A percentile compares a stretch with the other conserved stretches of the same genome.
Conservation (phyloP, 2,113 vertebrate genomes). For the Aldabrachelys gigantea region DNA sequence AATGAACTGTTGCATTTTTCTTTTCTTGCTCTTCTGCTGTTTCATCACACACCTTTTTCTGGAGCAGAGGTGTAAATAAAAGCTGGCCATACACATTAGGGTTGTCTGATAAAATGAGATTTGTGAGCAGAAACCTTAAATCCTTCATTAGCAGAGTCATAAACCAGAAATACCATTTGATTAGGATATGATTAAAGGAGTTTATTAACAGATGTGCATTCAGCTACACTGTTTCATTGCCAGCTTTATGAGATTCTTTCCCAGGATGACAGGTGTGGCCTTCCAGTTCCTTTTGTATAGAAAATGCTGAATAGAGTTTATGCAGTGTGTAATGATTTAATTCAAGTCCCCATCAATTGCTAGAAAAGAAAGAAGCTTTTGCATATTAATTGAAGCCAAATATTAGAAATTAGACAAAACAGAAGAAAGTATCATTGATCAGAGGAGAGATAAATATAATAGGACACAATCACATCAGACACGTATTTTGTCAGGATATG, state of each 20-base stretch:
- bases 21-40: background rate
- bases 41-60: constrained; percentile 48
- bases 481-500: constrained; percentile 77
- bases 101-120: constrained; percentile 68
- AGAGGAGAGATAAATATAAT: constrained; percentile 67
- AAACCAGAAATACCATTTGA: constrained; percentile 74
- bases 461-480: constrained; percentile 70
- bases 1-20: constrained; percentile 3
- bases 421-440: constrained; percentile 44
- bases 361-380: constrained; percentile 62
- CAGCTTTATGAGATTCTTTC: constrained; percentile 77
- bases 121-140: constrained; percentile 64
- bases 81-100: constrained; percentile 27
- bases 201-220: constrained; percentile 79
- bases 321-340: constrained; percentile 68
- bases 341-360: constrained; percentile 54
- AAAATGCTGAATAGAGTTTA: constrained; percentile 62
- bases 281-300: constrained; percentile 68
- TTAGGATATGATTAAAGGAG: constrained; percentile 82
- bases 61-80: constrained; percentile 47
- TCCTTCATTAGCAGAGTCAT: constrained; percentile 63
- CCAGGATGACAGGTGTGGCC: constrained; percentile 72
- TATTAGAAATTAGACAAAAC: constrained; percentile 53
- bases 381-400: constrained; percentile 72
- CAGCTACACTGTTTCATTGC: constrained; percentile 71